These are phyloP conservation scores for Andrena marginata DNA, from an alignment of 2,888 invertebrate genomes.

Conservation along the genomic window DNA sequence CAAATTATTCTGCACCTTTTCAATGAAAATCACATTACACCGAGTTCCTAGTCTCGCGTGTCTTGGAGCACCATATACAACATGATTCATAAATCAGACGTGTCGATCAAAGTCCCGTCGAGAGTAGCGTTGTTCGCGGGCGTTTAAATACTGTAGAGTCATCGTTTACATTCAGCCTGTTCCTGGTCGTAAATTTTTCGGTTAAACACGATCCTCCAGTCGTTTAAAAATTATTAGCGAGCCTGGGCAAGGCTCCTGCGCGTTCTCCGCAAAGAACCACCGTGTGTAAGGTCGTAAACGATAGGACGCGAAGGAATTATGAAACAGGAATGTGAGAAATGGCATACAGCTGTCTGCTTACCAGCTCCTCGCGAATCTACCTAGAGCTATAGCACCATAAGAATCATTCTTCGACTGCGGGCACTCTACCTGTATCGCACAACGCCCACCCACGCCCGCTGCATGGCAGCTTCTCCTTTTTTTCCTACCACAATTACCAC, in stretches of 20 bases:
- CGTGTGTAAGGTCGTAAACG: slow-evolving; percentile 46
- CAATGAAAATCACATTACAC: neutral
- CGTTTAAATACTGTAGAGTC: neutral
- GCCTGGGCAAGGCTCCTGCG: slow-evolving; percentile 10
- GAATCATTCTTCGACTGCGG: slow-evolving; percentile 51
- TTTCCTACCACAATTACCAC: slow-evolving; percentile 16
- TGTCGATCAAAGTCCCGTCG: slow-evolving; percentile 19
- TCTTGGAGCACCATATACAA: neutral
- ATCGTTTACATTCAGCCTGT: slow-evolving; percentile 14
- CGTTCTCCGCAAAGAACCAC: slow-evolving; percentile 11
- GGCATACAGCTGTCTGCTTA: slow-evolving; percentile 55
- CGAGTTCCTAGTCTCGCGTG: neutral
- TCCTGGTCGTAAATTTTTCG: slow-evolving; percentile 17
- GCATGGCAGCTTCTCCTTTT: slow-evolving; percentile 6
- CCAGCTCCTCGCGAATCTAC: slow-evolving; percentile 42
- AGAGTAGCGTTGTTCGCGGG: neutral
- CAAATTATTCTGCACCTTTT: no score
- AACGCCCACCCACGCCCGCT: slow-evolving; percentile 30
- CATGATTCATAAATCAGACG: slow-evolving; percentile 4
- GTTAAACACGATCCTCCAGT: neutral
- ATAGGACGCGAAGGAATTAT: slow-evolving; percentile 60
- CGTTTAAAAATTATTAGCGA: slow-evolving; percentile 13
- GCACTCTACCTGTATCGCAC: slow-evolving; percentile 31
- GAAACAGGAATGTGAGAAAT: slow-evolving; percentile 65
- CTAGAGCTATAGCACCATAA: slow-evolving; percentile 34